Percentiles rank a stretch among this genome's conserved stretches.
These are phyloP conservation scores for Armadillidium nasatum DNA, from an alignment of 1,140 invertebrate genomes.

Conservation along the genomic window DNA sequence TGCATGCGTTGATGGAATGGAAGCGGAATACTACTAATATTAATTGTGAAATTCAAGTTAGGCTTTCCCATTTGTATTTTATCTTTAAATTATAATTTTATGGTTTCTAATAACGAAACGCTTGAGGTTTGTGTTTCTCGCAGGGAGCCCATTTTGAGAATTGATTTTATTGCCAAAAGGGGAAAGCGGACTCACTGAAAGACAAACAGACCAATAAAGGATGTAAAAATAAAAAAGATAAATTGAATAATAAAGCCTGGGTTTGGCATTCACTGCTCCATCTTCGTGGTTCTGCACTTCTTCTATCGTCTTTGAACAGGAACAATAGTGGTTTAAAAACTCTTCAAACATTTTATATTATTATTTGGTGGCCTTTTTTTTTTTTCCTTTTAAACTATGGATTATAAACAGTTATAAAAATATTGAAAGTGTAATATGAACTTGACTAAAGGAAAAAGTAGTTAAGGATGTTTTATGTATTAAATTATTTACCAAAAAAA, in stretches of 20 bases:
- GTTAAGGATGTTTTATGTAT: background rate
- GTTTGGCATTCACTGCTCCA: too few relatives aligned
- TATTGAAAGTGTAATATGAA: background rate
- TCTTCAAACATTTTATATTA: background rate
- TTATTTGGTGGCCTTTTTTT: background rate
- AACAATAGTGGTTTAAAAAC: background rate
- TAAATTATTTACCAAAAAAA: background rate
- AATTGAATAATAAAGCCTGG: background rate
- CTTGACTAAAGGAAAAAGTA: background rate
- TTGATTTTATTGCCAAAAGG: too few relatives aligned
- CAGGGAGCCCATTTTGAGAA: background rate
- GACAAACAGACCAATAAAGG: background rate
- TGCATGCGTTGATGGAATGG: background rate
- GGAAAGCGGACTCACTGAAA: background rate
- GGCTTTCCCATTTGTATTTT: background rate
- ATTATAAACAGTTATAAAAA: background rate
- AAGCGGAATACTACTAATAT: background rate
- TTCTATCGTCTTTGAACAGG: too few relatives aligned
- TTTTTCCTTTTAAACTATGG: background rate
- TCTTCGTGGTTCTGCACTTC: too few relatives aligned
- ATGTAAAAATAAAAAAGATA: background rate
- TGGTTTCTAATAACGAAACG: background rate
- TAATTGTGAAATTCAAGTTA: background rate
- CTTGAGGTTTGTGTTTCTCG: conserved; percentile 4
- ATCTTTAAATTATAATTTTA: background rate